Percentiles rank a stretch among this genome's conserved stretches.
Evolutionary conservation across 1,140 invertebrate species (phyloP).

Genomic region (Bradynema listronoti): DNA sequence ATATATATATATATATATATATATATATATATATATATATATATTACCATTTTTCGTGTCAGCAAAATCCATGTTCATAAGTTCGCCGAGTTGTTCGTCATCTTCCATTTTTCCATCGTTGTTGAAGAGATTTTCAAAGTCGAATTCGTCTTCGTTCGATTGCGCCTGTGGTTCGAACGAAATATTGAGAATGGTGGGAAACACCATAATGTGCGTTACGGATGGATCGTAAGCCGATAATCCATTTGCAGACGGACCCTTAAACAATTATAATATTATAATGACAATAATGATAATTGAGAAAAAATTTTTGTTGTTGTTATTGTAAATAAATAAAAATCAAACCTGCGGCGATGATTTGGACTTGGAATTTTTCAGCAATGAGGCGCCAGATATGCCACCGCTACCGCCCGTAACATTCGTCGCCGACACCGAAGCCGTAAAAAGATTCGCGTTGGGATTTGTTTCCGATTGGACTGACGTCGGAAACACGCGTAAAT

Average conservation of each 20-base stretch:
- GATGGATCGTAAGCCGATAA: slow-evolving; percentile 78
- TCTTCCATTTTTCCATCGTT: slow-evolving; percentile 11
- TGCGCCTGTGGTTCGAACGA: slow-evolving; percentile 21
- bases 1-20: too few species aligned
- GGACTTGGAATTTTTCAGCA: not conserved
- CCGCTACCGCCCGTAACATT: not conserved
- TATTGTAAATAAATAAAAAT: too few species aligned
- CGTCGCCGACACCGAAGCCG: too few species aligned
- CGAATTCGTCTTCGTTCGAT: slow-evolving; percentile 11
- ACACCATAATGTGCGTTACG: slow-evolving; percentile 94
- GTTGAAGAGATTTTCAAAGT: slow-evolving; percentile 24
- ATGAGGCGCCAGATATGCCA: not conserved
- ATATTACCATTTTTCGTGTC: too few species aligned
- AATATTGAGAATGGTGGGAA: slow-evolving; percentile 69
- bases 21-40: too few species aligned
- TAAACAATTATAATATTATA: too few species aligned
- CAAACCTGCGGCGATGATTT: slow-evolving; percentile 16
- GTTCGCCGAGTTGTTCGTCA: slow-evolving; percentile 35
- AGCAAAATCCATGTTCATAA: not conserved
- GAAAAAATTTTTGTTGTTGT: too few species aligned
- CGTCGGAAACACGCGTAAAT: slow-evolving; percentile 80
- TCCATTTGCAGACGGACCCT: too few species aligned
- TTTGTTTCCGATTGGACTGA: slow-evolving; percentile 68
- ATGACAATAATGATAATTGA: too few species aligned
- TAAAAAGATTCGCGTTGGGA: too few species aligned